Base-by-base conservation (phyloP, 2,888 invertebrate genomes). In the Stratiomys singularior region DNA sequence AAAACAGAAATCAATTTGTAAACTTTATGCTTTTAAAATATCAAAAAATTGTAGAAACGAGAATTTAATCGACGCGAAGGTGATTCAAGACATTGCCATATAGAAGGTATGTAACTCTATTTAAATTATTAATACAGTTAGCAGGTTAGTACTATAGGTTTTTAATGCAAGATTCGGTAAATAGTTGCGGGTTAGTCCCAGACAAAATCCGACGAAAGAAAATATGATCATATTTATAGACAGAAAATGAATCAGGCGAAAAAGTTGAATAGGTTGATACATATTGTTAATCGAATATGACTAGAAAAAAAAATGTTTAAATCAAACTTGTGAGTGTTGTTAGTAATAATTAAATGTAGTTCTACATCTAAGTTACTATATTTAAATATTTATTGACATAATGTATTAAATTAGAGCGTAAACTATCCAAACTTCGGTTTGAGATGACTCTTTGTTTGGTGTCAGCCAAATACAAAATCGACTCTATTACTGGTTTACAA, bases 331-430 rank as follows among this genome's bases (percentile, higher is more conserved):
- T 58, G 27, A 63, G 23, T 60, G 15, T 63, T 25, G 63, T 25
- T 11, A 15, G 25, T 25, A 58, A 58, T 58, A 7, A 23, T 2
- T 58, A 23, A 18, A 58, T 23, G 58, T 58, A 58, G 21, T 58
- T 18, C 11, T 7, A 58, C 9, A 18, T 58, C 21, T 18, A 58
- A 18, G 23, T 21, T 9, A 23, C 25, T 1, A 23, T 63, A 63
- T 63, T 63, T 63, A 63, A 63, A 27, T 63, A 63, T 63, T 63
- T 63, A 63, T 63, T 63, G 63, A 63, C 25, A 63, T 15, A 25
- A 11, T 27, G 15, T 63, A 63, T 27, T 27, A 23, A 15, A 23
- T 25, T 63, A 27, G 15, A 23, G 23, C 63, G 27, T 63, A 25
- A 15, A 63, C 15, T 18, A 52, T 52, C 15, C 52, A 52, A n/a